Base-by-base conservation (phyloP, 2,797 vertebrate species). In the Enteromius argenteus region DNA sequence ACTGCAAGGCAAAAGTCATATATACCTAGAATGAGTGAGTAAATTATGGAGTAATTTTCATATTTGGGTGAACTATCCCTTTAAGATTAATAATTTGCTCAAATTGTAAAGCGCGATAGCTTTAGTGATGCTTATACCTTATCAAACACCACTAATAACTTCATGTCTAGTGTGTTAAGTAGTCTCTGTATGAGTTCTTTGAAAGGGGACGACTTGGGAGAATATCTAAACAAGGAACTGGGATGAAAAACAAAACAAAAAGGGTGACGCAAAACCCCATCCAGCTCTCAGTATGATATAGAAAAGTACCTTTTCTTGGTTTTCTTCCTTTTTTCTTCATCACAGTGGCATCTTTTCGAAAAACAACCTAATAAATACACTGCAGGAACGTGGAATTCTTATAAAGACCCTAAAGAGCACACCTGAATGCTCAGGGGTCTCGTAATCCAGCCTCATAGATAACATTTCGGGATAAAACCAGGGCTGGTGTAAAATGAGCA, bases 401-500 rank as follows among this genome's bases (percentile, higher is more conserved):
- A 83, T 92, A 90, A 92, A 92, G 19, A 39, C 35, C 46, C 32
- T 79, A 81, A 84, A 78, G 67, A 74, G 44, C 66, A 92, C 92
- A 93, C 90, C 90, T 93, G 90, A 90, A 88, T 49, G 90, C 89
- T 89, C 42, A 1, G 85, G 89, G 87, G 30, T 84, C 89, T 89
- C 86, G 19, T 17, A 72, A 21, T 62, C 51, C 19, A 21, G 3
- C 84, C 84, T 35, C 49, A 67, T 5, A 76, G 49, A 76, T 68
- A 37, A 42, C 11, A 44, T 78, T 76, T 46, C 27, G 2, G 37
- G 44, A 85, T 71, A 83, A 30, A 27, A 81, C n/a, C 67, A 46
- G 58, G n/a, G 58, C 64, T 69, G 77, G 76, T 84, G 81, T 56
- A 35, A 69, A 80, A 80, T 0, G 7, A 71, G 46, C 23, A 68